Evolutionary conservation across 1,140 invertebrate species (phyloP).

Genomic region (Meteorus sp.): DNA sequence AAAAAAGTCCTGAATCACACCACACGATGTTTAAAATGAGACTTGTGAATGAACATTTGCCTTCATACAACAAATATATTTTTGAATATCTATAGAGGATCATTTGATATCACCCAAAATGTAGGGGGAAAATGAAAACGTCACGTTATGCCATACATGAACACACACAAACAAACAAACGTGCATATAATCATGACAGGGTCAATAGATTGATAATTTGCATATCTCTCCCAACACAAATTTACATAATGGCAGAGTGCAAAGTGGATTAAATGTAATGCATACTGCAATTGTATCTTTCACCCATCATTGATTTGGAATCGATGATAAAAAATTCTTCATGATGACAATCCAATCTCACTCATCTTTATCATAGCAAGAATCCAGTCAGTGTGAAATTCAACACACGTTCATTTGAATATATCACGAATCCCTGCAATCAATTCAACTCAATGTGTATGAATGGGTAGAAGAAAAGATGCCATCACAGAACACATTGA

Average conservation of each 20-base stretch:
- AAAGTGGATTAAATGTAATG: slow-evolving; percentile 28
- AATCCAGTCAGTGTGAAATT: slow-evolving; percentile 22
- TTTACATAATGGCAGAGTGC: slow-evolving; percentile 18
- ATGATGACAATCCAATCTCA: background rate
- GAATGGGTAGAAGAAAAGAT: too few species aligned
- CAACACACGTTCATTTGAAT: background rate
- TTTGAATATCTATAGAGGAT: too few species aligned
- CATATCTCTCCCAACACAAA: slow-evolving; percentile 14
- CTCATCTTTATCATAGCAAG: too few species aligned
- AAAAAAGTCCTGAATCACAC: too few species aligned
- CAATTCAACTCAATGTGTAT: too few species aligned
- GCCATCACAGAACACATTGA: too few species aligned
- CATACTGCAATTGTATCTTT: slow-evolving; percentile 21
- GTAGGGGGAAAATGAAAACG: slow-evolving; percentile 11
- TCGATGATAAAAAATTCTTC: slow-evolving; percentile 7
- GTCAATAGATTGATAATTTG: too few species aligned
- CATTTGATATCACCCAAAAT: background rate
- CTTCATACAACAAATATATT: too few species aligned
- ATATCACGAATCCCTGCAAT: too few species aligned
- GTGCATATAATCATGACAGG: too few species aligned
- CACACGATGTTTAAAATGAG: too few species aligned
- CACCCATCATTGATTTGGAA: slow-evolving; percentile 14
- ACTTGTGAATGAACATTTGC: too few species aligned
- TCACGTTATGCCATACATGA: background rate
- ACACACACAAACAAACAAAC: background rate